Conservation (phyloP, 2,113 vertebrate species). For the Physeter macrocephalus region DNA sequence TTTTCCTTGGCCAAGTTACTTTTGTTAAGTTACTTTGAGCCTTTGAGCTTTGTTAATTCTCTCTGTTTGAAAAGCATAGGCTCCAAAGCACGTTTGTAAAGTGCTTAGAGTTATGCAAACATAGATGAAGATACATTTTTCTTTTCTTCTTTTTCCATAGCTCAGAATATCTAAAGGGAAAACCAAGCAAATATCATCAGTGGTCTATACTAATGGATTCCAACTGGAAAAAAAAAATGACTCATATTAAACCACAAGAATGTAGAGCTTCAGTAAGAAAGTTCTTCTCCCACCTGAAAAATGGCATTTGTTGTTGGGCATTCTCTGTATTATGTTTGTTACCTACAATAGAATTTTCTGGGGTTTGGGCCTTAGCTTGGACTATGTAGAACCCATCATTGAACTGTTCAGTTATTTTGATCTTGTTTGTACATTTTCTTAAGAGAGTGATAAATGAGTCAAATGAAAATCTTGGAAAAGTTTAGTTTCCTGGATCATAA, state of each 20-base stretch:
- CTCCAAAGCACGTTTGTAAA: neutral
- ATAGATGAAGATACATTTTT: neutral
- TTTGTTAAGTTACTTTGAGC: neutral
- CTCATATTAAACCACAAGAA: conserved; percentile 2
- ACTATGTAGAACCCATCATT: neutral
- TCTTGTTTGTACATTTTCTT: neutral
- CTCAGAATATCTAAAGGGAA: conserved; percentile 24
- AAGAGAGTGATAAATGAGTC: neutral
- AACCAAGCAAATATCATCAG: neutral
- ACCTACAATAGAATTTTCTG: neutral
- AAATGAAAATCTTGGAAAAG: neutral
- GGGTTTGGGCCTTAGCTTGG: neutral
- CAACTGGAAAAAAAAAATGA: conserved; percentile 1
- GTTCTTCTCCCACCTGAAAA: neutral
- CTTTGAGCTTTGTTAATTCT: neutral
- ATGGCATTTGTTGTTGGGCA: neutral
- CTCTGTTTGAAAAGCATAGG: neutral
- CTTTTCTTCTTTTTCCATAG: neutral
- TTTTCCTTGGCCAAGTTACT: neutral
- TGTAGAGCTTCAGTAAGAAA: neutral
- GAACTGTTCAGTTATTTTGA: neutral
- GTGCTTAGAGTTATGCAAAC: neutral
- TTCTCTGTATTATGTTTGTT: neutral
- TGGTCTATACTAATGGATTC: conserved; percentile 10
- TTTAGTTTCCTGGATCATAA: neutral